Evolutionary conservation across 92 coral and sea anemone genomes (phyloP), one percentile per base, ranked within the genome.

Genomic region (Palythoa grandiflora): DNA sequence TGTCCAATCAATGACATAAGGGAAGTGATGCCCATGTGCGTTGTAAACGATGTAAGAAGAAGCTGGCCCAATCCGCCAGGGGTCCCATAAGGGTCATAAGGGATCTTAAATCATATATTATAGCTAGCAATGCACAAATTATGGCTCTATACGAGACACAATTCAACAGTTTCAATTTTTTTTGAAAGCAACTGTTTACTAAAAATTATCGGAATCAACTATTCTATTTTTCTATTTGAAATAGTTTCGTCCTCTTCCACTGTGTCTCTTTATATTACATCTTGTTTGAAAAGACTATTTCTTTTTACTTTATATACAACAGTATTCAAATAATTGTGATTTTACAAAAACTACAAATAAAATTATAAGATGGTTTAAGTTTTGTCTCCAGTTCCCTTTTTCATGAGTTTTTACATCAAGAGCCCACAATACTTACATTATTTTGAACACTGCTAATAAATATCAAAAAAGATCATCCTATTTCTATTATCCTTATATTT

Each of bases 1-100:
- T 84, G 85, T 68, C 85, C 75, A 35, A 75, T 89, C 28, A 77
- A 85, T 38, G 88, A 89, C 77, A 71, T 89, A 55, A 84, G 92
- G 14, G 92, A 89, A 53, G 89, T 89, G 35, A 28, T 28, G 28
- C 28, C 28, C 28, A 89, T 89, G 68, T 89, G 92, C 59, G 89
- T 83, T 59, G 88, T 89, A 10, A 84, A 84, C 50, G 92, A 89
- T 66, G 88, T 89, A 2, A 61, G 92, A 6, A 63, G 48, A 44
- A 75, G 92, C 50, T 89, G 92, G 92, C 89, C 92, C 21, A 89
- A 89, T 63, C 92, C 92, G 68, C 85, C 88, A 65, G 75, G 80
- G 21, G 79, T 89, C 51, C 92, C 92, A 36, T 89, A 89, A 48
- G 84, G 92, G 89, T 57, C 88, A 89, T 39, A 75, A 48, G 28